Conservation (phyloP, 2,888 invertebrate species). For the Drosophila mulleri region DNA sequence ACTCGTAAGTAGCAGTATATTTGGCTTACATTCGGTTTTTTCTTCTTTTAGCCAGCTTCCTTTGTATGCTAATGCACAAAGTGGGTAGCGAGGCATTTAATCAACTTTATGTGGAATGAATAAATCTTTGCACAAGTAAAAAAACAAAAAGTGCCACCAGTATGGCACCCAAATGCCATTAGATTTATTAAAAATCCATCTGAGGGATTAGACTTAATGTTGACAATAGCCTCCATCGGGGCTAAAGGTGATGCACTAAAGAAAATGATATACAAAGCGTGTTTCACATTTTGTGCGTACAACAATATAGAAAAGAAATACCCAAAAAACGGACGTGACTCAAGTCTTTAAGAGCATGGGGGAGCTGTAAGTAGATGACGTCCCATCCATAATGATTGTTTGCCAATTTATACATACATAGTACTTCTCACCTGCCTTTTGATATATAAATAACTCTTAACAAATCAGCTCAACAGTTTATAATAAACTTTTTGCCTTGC, state of each 20-base stretch:
- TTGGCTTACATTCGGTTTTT: slow-evolving; percentile 25
- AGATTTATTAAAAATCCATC: slow-evolving; percentile 63
- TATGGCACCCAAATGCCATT: slow-evolving; percentile 49
- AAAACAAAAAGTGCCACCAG: slow-evolving; percentile 9
- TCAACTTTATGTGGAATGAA: slow-evolving; percentile 72
- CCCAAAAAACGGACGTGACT: not conserved
- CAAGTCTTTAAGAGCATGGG: no score
- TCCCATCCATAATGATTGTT: not conserved
- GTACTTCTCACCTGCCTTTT: not conserved
- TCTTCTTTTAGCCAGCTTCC: slow-evolving; percentile 24
- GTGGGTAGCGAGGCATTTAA: slow-evolving; percentile 59
- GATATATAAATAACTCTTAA: slow-evolving; percentile 63
- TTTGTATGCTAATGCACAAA: slow-evolving; percentile 65
- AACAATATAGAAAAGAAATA: not conserved
- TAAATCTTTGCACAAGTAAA: slow-evolving; percentile 8
- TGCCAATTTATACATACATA: not conserved
- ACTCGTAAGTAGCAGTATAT: slow-evolving; percentile 39
- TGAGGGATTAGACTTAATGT: slow-evolving; percentile 41
- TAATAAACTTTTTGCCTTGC: slow-evolving; percentile 55
- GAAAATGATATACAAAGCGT: slow-evolving; percentile 3
- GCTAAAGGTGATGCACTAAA: slow-evolving; percentile 1
- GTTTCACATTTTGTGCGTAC: not conserved
- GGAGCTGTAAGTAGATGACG: not conserved
- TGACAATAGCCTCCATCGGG: slow-evolving; percentile 3
- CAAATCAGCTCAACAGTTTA: slow-evolving; percentile 57